phyloP scores from a whole-genome alignment of 2,113 vertebrate genomes.

The Oryzias celebensis region DNA sequence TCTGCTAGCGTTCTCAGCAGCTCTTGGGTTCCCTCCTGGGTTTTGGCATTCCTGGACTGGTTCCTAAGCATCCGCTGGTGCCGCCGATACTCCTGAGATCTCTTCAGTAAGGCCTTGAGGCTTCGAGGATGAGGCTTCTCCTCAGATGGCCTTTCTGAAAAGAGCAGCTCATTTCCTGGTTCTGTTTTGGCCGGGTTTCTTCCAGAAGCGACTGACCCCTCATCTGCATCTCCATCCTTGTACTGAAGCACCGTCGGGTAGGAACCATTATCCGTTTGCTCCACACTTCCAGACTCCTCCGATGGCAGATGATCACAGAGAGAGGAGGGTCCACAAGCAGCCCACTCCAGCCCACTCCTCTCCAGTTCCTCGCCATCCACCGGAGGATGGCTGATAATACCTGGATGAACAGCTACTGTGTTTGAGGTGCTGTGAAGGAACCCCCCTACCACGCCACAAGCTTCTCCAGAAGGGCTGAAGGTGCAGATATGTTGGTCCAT shows the following conservation, averaged over 20 bases:
- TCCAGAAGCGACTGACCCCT: constrained; percentile 1
- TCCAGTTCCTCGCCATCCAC: constrained; percentile 70
- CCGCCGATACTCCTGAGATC: constrained; percentile 76
- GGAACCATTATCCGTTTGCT: neutral
- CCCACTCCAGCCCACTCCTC: constrained; percentile 30
- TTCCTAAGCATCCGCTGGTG: constrained; percentile 69
- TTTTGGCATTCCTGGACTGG: constrained; percentile 59
- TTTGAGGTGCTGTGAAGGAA: constrained; percentile 51
- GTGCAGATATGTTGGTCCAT: neutral
- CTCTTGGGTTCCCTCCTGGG: constrained; percentile 52
- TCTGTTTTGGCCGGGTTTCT: constrained; percentile 10
- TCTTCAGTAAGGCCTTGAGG: constrained; percentile 77
- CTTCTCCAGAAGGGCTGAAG: constrained; percentile 4
- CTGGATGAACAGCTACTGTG: constrained; percentile 46
- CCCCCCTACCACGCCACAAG: constrained; percentile 7
- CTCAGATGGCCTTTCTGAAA: constrained; percentile 16
- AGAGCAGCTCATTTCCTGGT: constrained; percentile 6
- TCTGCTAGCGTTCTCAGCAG: constrained; percentile 36
- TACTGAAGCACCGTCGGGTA: neutral
- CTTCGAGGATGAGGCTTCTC: constrained; percentile 62
- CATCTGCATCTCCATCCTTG: constrained; percentile 12
- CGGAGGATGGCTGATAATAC: constrained; percentile 70
- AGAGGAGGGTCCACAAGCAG: neutral
- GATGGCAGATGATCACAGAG: neutral
- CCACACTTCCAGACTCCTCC: constrained; percentile 12